Percentiles rank a stretch among this genome's conserved stretches.
phyloP scores from a whole-genome alignment of 2,797 vertebrate species.

The Sphenopsis melanotis region DNA sequence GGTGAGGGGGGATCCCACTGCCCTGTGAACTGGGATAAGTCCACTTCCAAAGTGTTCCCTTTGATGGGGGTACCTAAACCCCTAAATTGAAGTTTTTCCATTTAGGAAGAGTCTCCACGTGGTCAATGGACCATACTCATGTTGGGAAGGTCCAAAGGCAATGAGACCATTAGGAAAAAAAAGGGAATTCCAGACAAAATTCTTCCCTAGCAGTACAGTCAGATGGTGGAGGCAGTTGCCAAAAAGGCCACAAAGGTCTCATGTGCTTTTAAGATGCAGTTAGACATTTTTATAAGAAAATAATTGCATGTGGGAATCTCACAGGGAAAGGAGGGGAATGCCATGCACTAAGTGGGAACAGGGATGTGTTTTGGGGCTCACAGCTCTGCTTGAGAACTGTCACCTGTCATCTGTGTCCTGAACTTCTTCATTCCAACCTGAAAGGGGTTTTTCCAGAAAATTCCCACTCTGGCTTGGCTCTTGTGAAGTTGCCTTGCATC shows the following conservation, averaged over 20 bases:
- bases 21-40: not conserved
- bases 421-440: no score
- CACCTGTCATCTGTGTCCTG: not conserved
- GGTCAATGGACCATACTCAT: not conserved
- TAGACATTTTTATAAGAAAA: not conserved
- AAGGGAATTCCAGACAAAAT: not conserved
- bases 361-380: not conserved
- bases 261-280: not conserved
- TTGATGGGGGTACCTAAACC: not conserved
- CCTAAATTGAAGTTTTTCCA: not conserved
- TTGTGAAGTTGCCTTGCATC: not conserved
- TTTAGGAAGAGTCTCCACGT: not conserved
- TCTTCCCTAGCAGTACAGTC: not conserved
- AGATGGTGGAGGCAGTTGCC: not conserved
- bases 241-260: not conserved
- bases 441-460: not conserved
- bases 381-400: not conserved
- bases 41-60: not conserved
- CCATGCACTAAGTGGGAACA: not conserved
- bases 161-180: not conserved
- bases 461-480: not conserved
- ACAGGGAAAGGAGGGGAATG: not conserved
- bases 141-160: not conserved
- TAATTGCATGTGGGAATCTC: fast-evolving
- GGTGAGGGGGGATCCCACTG: not conserved